Evolutionary conservation across 2,113 vertebrate species (phyloP).

Genomic region (Excalfactoria chinensis): DNA sequence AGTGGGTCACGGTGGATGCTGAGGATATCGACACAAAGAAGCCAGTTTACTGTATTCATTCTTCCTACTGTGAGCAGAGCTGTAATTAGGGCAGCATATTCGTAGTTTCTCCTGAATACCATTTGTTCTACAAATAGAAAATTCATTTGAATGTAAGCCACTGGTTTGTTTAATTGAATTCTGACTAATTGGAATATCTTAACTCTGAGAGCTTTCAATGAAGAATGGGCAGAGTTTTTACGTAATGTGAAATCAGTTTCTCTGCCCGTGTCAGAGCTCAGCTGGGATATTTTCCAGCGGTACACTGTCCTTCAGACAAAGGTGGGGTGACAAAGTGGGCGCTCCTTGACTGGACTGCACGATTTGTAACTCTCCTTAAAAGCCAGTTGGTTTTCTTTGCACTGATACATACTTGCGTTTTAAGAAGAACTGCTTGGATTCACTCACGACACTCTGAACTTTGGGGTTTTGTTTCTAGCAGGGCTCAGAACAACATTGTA

Average conservation of each 20-base stretch:
- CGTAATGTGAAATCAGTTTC: background rate
- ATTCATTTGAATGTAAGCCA: background rate
- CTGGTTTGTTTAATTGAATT: background rate
- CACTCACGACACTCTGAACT: background rate
- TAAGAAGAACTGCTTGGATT: background rate
- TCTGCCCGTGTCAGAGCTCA: background rate
- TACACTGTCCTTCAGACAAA: background rate
- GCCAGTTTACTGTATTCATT: background rate
- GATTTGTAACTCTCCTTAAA: background rate
- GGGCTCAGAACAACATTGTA: background rate
- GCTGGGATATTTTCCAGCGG: background rate
- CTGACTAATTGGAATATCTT: background rate
- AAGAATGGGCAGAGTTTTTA: background rate
- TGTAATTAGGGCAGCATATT: background rate
- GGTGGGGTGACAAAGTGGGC: background rate
- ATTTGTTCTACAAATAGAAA: background rate
- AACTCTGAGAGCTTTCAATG: background rate
- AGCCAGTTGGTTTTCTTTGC: background rate
- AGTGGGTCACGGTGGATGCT: background rate
- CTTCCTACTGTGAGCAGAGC: background rate
- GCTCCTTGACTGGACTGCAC: background rate
- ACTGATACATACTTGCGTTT: accelerated
- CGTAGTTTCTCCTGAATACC: background rate
- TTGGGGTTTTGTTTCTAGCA: background rate
- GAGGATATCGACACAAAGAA: background rate